Base-by-base conservation (phyloP, 2,797 vertebrate species). In the Pangasius sanitwongsei region DNA sequence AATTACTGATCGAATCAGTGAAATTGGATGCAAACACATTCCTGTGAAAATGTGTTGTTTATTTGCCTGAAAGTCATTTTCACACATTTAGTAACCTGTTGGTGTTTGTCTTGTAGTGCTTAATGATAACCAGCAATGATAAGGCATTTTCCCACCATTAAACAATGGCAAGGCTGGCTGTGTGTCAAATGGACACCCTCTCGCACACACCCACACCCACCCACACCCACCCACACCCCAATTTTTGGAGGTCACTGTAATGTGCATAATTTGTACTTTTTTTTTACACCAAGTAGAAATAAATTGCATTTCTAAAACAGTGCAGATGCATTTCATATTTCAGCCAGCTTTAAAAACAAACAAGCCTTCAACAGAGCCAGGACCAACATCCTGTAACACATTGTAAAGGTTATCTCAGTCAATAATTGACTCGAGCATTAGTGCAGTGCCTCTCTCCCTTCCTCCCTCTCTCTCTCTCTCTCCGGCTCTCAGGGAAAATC, bases 151-250 rank as follows among this genome's bases (percentile, higher is more conserved):
- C 83, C 70, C 90, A 87, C 75, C 44, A 87, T 70, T 57, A 80
- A 89, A 90, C 87, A 92, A 92, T 90, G 55, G 81, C 69, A 91
- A 91, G 91, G 91, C 92, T 92, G 90, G 18, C 90, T 80, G 87
- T 92, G 90, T 74, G 77, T 90, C 88, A 83, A 28, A 31, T 90
- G 85, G 72, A 77, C 89, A 44, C 53, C 13, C 84, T 18, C 31
- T 37, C 31, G 25, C 83, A 86, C 74, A 44, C 48, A 75, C 70
- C 63, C 86, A 67, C 41, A 88, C 88, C 88, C 65, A 67, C 57
- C 78, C 55, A 83, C 83, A 86, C 50, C 88, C 69, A 61, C 20
- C 61, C 7, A 74, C 50, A 86, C 13, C 83, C 44, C 83, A 83
- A 83, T 37, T 87, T 50, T 83, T 87, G 37, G 25, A 88, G n/a